Base-by-base conservation (phyloP, 1,140 invertebrate genomes). In the Microvelia longipes region DNA sequence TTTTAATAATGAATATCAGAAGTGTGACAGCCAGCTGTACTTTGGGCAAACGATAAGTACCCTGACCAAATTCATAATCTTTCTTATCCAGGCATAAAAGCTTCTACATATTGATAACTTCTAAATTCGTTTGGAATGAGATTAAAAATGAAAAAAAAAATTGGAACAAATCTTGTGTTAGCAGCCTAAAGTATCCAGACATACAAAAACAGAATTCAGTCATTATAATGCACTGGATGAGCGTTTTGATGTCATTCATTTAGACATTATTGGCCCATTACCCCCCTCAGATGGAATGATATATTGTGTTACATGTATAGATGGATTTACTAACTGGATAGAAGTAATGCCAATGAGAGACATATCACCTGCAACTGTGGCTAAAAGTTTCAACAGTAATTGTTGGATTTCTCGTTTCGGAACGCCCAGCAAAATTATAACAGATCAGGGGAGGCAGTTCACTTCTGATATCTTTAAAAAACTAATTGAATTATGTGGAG, bases 261-360 rank as follows among this genome's bases (percentile, higher is more conserved):
- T 84, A 0, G 83, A 85, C 73, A 74, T 85, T 0, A 74, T 81
- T 13, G 77, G 78, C 15, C 81, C 78, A 1, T 71, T 81, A 25
- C 75, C 77, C 28, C 63, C 72, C 1, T 77, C 75, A 11, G 29
- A 78, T 11, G 79, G 76, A 29, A 1, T 1, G 2, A 27, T 50
- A 11, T 68, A 30, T 26, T 50, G 28, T 15, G 70, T 83, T 0
- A 83, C 82, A 1, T 73, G 76, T 15, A 78, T 82, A 0, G 81
- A 83, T 71, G 68, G 78, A 50, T 50, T 50, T 50, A 50, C 35
- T 50, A 50, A 50, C 35, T 50, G 35, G 35, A 50, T 50, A 19
- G 81, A 82, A 75, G 78, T 78, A 1, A 70, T 80, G n/a, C 81
- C 81, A 2, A 50, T 82, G 0, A 25, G 68, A 24, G 78, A 83